Percentiles rank a stretch among this genome's conserved stretches.
These are phyloP conservation scores for Orthosia gracilis DNA, from an alignment of 2,888 invertebrate species.

Conservation along the genomic window DNA sequence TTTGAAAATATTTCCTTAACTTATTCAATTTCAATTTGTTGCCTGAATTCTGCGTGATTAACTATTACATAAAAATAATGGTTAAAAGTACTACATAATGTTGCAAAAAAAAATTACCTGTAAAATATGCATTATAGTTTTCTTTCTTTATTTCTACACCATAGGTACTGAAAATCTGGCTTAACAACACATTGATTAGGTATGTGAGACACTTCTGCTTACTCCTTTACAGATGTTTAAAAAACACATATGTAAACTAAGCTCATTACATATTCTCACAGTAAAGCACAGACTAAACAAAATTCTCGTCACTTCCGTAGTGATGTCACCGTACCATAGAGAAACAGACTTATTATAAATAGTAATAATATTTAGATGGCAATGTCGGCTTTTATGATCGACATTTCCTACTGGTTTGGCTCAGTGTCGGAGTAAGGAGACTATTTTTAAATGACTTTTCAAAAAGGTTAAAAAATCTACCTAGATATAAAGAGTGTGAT, in stretches of 20 bases:
- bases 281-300: conserved; percentile 44
- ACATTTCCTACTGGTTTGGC: conserved; percentile 24
- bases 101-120: no score
- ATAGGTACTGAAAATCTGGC: not conserved
- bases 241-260: conserved; percentile 7
- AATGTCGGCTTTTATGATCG: conserved; percentile 50
- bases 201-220: not conserved
- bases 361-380: conserved; percentile 49
- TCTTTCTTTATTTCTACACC: not conserved
- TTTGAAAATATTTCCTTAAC: no score
- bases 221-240: not conserved
- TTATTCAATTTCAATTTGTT: no score
- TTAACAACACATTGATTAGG: not conserved
- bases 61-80: no score
- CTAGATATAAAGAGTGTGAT: no score
- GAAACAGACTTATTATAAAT: conserved; percentile 55
- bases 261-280: conserved; percentile 51
- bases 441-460: not conserved
- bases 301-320: conserved; percentile 44
- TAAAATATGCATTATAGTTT: no score
- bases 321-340: conserved; percentile 36
- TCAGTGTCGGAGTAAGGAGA: not conserved
- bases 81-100: no score
- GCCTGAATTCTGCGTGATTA: no score
- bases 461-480: not conserved